Conservation (phyloP, 2,888 invertebrate genomes). For the Drosophila meridiana region DNA sequence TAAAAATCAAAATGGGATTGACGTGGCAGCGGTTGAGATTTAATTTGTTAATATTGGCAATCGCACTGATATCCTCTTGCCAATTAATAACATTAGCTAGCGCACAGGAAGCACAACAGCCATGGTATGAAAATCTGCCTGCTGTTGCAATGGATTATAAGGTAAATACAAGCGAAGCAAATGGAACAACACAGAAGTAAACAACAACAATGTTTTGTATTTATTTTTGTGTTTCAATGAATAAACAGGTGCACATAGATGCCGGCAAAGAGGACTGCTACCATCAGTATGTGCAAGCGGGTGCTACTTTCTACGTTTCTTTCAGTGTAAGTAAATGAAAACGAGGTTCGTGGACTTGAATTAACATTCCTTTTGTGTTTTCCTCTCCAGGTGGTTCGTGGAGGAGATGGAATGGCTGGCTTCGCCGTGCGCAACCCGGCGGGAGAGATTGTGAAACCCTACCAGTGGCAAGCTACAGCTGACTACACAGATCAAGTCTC, state of each 20-base stretch:
- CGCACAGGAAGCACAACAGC: conserved; percentile 86
- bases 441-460: conserved; percentile 94
- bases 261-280: conserved; percentile 98
- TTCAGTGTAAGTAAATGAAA: conserved; percentile 91
- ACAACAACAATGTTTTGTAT: conserved; percentile 12
- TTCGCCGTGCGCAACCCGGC: conserved; percentile 95
- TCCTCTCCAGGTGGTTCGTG: conserved; percentile 91
- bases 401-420: conserved; percentile 97
- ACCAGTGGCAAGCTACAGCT: conserved; percentile 95
- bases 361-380: background rate
- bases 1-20: conserved; percentile 75
- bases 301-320: conserved; percentile 96
- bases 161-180: conserved; percentile 78
- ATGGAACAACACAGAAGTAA: conserved; percentile 3
- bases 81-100: conserved; percentile 47
- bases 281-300: conserved; percentile 96
- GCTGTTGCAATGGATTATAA: conserved; percentile 98
- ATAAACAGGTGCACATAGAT: conserved; percentile 90
- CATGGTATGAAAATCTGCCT: conserved; percentile 94
- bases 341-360: background rate
- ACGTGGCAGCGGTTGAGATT: conserved; percentile 82
- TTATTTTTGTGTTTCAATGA: background rate
- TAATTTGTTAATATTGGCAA: conserved; percentile 49
- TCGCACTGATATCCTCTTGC: conserved; percentile 52
- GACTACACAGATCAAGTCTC: conserved; percentile 94